Evolutionary conservation across 2,797 vertebrate species (phyloP).

Genomic region (Takifugu rubripes): DNA sequence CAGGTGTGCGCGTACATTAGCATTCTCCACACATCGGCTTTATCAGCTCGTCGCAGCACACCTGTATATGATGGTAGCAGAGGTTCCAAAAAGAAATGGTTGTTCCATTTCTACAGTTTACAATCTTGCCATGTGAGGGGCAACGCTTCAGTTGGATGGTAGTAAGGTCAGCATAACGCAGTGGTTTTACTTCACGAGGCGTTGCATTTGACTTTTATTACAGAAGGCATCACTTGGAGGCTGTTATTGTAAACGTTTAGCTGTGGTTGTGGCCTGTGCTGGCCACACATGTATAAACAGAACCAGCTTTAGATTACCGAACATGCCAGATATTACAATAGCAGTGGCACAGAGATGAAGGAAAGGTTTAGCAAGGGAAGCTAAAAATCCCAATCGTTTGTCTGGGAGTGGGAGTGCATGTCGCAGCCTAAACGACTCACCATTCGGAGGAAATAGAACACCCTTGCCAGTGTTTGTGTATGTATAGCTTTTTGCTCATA

Average conservation of each 20-base stretch:
- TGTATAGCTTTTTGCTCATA: slow-evolving; percentile 34
- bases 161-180: slow-evolving; percentile 60
- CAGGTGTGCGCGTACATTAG: slow-evolving; percentile 7
- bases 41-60: slow-evolving; percentile 21
- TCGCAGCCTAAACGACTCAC: slow-evolving; percentile 44
- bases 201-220: slow-evolving; percentile 62
- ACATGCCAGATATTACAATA: slow-evolving; percentile 1
- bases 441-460: slow-evolving; percentile 46
- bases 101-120: slow-evolving; percentile 39
- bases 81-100: slow-evolving; percentile 6
- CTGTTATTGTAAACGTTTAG: slow-evolving; percentile 64
- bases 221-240: slow-evolving; percentile 63
- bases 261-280: slow-evolving; percentile 49
- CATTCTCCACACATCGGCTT: slow-evolving; percentile 3
- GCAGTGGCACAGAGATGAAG: too few species aligned
- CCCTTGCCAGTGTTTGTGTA: slow-evolving; percentile 42
- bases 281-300: slow-evolving; percentile 56
- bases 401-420: slow-evolving; percentile 8
- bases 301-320: slow-evolving; percentile 34
- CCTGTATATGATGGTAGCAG: slow-evolving; percentile 23
- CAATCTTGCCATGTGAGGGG: slow-evolving; percentile 35
- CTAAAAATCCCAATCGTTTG: slow-evolving; percentile 31
- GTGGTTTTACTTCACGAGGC: slow-evolving; percentile 45
- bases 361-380: slow-evolving; percentile 21
- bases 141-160: slow-evolving; percentile 59